Percentiles rank a stretch among this genome's conserved stretches.
Evolutionary conservation across 2,797 vertebrate genomes (phyloP).

Genomic region (Dromococcyx pavoninus): DNA sequence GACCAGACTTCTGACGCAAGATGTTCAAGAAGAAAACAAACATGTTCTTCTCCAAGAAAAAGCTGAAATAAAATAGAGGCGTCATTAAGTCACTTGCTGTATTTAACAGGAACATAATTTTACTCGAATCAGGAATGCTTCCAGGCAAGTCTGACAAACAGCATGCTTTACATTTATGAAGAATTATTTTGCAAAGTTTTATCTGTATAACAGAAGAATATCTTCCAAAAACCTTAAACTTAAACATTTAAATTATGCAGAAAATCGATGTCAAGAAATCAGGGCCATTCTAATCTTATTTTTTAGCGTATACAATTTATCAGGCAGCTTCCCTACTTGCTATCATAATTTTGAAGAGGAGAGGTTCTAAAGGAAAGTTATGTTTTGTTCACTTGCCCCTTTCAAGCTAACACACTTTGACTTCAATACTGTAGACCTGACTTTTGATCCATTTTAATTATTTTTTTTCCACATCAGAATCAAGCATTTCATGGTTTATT

Average conservation of each 20-base stretch:
- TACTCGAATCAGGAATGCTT: background rate
- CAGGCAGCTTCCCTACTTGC: background rate
- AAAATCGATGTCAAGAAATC: background rate
- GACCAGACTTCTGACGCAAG: conserved; percentile 95
- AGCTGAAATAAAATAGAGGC: conserved; percentile 77
- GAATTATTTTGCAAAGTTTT: background rate
- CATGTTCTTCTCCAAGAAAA: conserved; percentile 99
- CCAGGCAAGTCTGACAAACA: background rate
- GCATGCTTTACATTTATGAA: background rate
- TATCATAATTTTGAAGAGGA: background rate
- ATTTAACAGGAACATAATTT: background rate
- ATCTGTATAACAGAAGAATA: background rate
- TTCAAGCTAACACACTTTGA: background rate
- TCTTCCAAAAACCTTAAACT: background rate
- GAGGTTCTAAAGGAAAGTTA: background rate
- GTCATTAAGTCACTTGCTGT: background rate
- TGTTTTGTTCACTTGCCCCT: background rate
- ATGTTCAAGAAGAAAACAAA: conserved; percentile 99
- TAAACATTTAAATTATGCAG: background rate
- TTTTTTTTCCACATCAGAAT: background rate
- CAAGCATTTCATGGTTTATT: background rate
- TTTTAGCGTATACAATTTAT: background rate
- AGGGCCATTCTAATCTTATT: background rate
- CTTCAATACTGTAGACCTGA: background rate
- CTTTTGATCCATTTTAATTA: background rate